phyloP scores from a whole-genome alignment of 35 echinoderm and acorn worm genomes.

The Nesometra sesokonis region DNA sequence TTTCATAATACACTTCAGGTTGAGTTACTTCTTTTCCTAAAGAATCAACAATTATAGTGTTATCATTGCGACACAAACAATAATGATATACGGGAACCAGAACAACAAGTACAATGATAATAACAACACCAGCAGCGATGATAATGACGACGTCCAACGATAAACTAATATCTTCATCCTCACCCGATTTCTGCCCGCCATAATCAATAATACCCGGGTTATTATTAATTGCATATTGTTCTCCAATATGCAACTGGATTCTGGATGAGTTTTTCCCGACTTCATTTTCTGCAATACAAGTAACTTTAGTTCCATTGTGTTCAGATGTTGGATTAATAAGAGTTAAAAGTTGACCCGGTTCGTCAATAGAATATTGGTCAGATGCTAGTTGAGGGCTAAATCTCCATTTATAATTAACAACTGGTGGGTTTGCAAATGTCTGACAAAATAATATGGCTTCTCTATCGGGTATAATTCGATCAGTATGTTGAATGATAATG shows the following conservation, averaged over 20 bases:
- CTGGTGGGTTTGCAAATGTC: not conserved
- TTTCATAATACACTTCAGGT: no score
- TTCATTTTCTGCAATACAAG: not conserved
- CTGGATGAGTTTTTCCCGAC: not conserved
- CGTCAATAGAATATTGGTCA: not conserved
- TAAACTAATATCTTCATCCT: no score
- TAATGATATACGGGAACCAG: no score
- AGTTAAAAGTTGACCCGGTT: not conserved
- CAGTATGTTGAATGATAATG: not conserved
- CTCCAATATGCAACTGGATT: not conserved
- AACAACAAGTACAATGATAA: no score
- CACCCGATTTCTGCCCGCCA: no score
- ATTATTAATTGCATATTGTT: no score
- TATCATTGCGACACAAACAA: no score
- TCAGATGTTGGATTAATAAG: not conserved
- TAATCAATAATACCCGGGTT: no score
- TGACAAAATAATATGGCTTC: not conserved
- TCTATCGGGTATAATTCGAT: not conserved
- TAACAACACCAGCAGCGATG: no score
- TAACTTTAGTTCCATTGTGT: not conserved
- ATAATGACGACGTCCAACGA: no score
- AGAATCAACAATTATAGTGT: no score
- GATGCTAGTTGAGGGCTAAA: not conserved
- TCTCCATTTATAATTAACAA: not conserved
- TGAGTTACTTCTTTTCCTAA: no score